A percentile compares a stretch with the other conserved stretches of the same genome.
phyloP scores from a whole-genome alignment of 2,113 vertebrate species.

The Aplodontia rufa region DNA sequence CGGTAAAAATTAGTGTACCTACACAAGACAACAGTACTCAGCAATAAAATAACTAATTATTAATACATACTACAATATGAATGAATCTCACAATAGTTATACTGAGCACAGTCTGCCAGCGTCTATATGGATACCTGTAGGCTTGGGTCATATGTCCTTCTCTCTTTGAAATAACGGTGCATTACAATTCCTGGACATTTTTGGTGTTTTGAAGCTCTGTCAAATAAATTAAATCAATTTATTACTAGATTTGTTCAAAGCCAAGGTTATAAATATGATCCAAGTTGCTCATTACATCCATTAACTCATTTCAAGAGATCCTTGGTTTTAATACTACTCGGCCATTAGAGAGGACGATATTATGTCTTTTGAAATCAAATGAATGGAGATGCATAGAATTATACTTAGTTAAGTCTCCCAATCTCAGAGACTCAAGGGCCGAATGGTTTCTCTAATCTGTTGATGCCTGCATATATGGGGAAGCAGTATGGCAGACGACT shows the following conservation, averaged over 20 bases:
- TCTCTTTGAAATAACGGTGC: neutral
- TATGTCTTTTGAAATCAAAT: too few relatives aligned
- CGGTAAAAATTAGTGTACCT: neutral
- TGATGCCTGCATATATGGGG: too few relatives aligned
- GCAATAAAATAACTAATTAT: neutral
- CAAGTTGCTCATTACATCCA: neutral
- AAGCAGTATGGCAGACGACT: too few relatives aligned
- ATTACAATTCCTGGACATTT: neutral
- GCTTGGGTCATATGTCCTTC: neutral
- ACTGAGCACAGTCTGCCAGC: neutral
- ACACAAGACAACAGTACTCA: neutral
- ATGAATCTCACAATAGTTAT: neutral
- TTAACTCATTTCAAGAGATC: neutral
- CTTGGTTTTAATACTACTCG: too few relatives aligned
- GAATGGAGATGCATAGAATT: too few relatives aligned
- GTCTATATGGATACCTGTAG: neutral
- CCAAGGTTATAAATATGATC: neutral
- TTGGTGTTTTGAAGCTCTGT: neutral
- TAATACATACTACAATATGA: neutral
- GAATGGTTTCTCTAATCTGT: too few relatives aligned
- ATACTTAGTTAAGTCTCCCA: too few relatives aligned
- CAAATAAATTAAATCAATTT: too few relatives aligned
- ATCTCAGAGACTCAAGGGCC: too few relatives aligned
- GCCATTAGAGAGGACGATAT: too few relatives aligned
- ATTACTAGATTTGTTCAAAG: neutral